Conservation (phyloP, 2,113 vertebrate genomes). For the Arizona elegans region DNA sequence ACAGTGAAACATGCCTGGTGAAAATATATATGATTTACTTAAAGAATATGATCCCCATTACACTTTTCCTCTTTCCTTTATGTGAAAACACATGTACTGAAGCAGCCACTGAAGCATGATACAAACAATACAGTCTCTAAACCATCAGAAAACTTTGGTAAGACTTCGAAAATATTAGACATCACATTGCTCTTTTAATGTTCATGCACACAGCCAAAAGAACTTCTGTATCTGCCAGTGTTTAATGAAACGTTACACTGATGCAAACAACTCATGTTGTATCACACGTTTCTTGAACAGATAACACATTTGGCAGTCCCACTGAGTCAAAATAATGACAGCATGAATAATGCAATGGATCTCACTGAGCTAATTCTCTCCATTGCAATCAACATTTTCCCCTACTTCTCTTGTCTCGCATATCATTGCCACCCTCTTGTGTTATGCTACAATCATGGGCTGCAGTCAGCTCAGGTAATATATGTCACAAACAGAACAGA, state of each 20-base stretch:
- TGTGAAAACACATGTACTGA: background rate
- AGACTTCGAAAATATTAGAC: background rate
- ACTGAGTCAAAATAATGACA: conserved; percentile 10
- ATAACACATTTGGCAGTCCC: conserved; percentile 29
- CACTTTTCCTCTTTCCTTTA: background rate
- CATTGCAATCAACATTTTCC: background rate
- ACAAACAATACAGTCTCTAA: background rate
- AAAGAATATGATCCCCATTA: background rate
- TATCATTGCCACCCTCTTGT: conserved; percentile 3
- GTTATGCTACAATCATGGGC: background rate
- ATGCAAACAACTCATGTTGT: conserved; percentile 26
- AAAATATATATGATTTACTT: background rate
- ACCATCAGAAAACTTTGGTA: background rate
- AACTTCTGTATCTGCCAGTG: background rate
- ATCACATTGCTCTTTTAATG: background rate
- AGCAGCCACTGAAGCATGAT: background rate
- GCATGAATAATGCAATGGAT: conserved; percentile 46
- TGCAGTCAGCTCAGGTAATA: background rate
- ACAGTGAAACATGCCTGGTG: background rate
- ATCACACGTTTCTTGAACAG: conserved; percentile 39
- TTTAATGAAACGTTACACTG: conserved; percentile 41
- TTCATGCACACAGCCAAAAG: background rate
- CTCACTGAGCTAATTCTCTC: conserved; percentile 32
- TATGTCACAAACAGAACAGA: background rate
- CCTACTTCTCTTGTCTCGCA: conserved; percentile 26